Base-by-base conservation (phyloP, 2,113 vertebrate genomes). In the Microcebus ravelobensis region DNA sequence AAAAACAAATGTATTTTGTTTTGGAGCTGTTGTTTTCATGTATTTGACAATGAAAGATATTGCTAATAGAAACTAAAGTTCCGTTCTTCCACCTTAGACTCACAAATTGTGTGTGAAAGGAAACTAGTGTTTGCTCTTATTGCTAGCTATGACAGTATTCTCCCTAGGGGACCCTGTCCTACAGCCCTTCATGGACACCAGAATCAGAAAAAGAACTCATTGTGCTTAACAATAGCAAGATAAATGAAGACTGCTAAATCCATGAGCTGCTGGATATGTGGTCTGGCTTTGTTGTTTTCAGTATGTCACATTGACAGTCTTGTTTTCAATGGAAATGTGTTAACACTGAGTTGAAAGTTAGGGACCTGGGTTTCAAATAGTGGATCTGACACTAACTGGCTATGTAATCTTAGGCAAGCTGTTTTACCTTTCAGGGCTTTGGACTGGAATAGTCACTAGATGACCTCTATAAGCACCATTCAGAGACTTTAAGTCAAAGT, bases 291-390 rank as follows among this genome's bases (percentile, higher is more conserved):
- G 21, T 45, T 95, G 29, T 61, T 77, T 87, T 82, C 12, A 14
- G 45, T 48, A 61, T 63, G 61, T 71, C 61, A 71, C 59, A 52
- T 80, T 5, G 1, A 34, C n/a, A 9, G 45, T 82, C 67, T 76
- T 70, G 52, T 87, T 79, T 94, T 87, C 36, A 90, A 59, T 77
- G 27, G 12, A 87, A 50, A 81, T 59, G 25, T 70, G 14, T 71
- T 92, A 71, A 90, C 61, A 89, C 27, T 91, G 59, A 70, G 67
- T 89, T 88, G 73, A 96, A 86, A 92, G 18, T 89, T 82, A 82
- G 6, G 9, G 13, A 65, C 8, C n/a, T 89, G 42, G 29, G 27
- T 86, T 86, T 91, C 85, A 93, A 94, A 34, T 82, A 61, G 27
- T 92, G 23, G 29, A 25, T 82, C 45, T 87, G 34, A 89, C 8